A percentile compares a stretch with the other conserved stretches of the same genome.
phyloP scores from a whole-genome alignment of 2,113 vertebrate genomes.

The Elanus axillaris region DNA sequence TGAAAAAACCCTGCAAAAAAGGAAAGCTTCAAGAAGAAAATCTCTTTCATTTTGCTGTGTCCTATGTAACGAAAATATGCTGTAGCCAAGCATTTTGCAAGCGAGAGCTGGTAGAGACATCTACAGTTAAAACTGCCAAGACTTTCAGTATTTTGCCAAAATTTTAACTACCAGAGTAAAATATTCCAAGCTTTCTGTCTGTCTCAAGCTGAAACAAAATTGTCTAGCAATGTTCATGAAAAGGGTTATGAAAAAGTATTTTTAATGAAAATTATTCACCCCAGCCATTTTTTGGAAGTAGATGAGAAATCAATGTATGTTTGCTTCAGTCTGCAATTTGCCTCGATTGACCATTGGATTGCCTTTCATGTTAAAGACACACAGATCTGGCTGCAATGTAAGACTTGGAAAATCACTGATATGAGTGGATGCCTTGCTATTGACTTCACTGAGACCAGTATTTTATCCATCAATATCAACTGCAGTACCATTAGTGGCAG shows the following conservation, averaged over 20 bases:
- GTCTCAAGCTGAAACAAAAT: background rate
- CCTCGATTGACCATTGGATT: background rate
- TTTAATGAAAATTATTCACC: background rate
- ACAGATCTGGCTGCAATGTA: background rate
- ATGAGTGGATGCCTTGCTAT: background rate
- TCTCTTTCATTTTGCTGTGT: background rate
- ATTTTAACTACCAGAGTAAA: constrained; percentile 31
- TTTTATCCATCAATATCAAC: constrained; percentile 3
- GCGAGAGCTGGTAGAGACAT: constrained; percentile 25
- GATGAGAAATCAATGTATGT: background rate
- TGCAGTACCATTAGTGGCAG: background rate
- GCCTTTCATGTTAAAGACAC: background rate
- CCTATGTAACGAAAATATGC: constrained; percentile 9
- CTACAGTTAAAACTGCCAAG: constrained; percentile 7
- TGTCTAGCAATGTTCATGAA: background rate
- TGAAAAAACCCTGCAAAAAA: background rate
- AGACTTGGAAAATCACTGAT: background rate
- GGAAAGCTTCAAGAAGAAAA: background rate
- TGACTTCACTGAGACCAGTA: background rate
- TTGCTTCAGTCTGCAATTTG: background rate
- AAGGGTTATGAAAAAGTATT: background rate
- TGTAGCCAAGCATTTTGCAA: background rate
- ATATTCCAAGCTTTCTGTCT: constrained; percentile 27
- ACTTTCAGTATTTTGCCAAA: constrained; percentile 29
- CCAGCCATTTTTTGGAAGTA: background rate